Base-by-base conservation (phyloP, 2,888 invertebrate species). In the Aleiodes testaceus region DNA sequence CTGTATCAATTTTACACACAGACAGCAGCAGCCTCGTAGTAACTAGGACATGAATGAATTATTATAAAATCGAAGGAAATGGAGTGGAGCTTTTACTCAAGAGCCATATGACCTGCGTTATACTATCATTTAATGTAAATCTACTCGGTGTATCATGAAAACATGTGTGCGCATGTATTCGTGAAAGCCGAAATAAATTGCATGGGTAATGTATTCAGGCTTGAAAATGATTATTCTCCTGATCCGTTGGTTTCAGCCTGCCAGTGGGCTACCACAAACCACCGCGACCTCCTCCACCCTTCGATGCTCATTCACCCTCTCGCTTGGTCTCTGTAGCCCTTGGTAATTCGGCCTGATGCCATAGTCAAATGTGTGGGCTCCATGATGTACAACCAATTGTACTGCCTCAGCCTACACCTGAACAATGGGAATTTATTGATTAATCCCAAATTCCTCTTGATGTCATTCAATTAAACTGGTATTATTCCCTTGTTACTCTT, bases 181-280 rank as follows among this genome's bases (percentile, higher is more conserved):
- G 82, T 36, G 36, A 36, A 36, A 84, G 82, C 80, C 79, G 79
- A 85, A 85, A 86, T 85, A 83, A 85, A 84, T 83, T 82, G 81
- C 81, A 80, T 80, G 78, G 79, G 79, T 84, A 84, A 85, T 85
- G 82, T 82, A 84, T 86, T 85, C 85, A 78, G 80, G 82, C 80
- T 84, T 36, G 83, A 81, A 80, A 85, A 84, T 85, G 85, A 86
- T 85, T 86, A 86, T 85, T 86, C 59, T 36, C 82, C 78, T 78
- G 79, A 84, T 82, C 82, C 82, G 59, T 59, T 42, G 59, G 59
- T 42, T 59, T 59, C 59, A 59, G 42, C 59, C 36, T 59, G 42
- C 36, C 59, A 59, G 59, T 59, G 59, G 59, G 14, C 3, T 42
- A 59, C 59, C 59, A 12, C 59, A 59, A 74, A 70, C 63, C 66